Evolutionary conservation across 1,140 invertebrate genomes (phyloP).

Genomic region (Brachionus plicatilis): DNA sequence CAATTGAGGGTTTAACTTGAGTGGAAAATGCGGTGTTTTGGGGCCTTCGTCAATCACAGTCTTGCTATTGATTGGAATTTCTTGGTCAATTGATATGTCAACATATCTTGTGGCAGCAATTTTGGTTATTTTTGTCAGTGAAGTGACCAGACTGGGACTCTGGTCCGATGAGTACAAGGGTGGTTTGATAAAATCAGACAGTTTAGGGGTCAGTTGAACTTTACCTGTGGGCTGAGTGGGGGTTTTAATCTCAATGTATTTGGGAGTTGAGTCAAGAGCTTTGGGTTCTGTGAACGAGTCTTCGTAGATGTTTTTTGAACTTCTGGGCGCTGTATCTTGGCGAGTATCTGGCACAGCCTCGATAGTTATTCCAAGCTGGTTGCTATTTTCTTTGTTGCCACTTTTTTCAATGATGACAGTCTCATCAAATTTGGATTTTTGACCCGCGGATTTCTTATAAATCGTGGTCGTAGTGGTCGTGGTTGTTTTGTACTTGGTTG

Average conservation of each 20-base stretch:
- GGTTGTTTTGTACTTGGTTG: not conserved
- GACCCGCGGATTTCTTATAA: not conserved
- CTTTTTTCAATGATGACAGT: not conserved
- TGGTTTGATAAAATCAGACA: slow-evolving; percentile 5
- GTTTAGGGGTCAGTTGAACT: not conserved
- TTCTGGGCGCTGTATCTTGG: not conserved
- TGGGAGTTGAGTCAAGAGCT: not conserved
- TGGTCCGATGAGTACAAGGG: not conserved
- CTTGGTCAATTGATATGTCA: slow-evolving; percentile 13
- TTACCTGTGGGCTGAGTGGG: not conserved
- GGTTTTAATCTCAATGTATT: not conserved
- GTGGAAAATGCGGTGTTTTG: not conserved
- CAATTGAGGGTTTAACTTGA: not conserved
- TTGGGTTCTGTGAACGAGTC: not conserved
- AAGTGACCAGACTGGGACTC: not conserved
- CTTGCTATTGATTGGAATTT: not conserved
- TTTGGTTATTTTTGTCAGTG: not conserved
- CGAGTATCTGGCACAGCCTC: not conserved
- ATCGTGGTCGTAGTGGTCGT: not conserved
- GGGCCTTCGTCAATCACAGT: not conserved
- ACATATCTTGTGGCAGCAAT: not conserved
- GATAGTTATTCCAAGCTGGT: not conserved
- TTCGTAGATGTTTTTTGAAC: not conserved
- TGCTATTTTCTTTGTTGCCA: not conserved
- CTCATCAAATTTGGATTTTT: not conserved